phyloP scores from a whole-genome alignment of 2,888 invertebrate genomes.

The Andricus curvator region DNA sequence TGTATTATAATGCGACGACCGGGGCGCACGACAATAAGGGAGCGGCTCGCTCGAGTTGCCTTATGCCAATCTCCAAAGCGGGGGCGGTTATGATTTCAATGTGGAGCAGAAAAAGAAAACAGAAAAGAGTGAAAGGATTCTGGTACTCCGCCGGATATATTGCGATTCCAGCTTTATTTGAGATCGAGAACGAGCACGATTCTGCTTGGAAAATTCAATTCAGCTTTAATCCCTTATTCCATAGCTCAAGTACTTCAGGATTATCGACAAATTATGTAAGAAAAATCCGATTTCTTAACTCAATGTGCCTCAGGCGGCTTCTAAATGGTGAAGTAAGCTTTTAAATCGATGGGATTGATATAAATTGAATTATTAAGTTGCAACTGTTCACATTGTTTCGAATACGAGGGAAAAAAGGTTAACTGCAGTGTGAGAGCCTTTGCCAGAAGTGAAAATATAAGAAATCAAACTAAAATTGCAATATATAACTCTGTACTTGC shows the following conservation, averaged over 20 bases:
- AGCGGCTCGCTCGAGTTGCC: conserved; percentile 73
- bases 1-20: conserved; percentile 73
- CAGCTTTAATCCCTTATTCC: conserved; percentile 5
- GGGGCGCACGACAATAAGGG: conserved; percentile 70
- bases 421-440: no score
- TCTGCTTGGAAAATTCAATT: conserved; percentile 33
- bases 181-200: background rate
- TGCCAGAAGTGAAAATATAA: no score
- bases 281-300: background rate
- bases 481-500: no score
- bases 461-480: no score
- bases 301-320: background rate
- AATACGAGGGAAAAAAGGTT: no score
- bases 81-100: conserved; percentile 70
- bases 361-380: background rate
- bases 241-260: background rate
- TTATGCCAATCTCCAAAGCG: conserved; percentile 75
- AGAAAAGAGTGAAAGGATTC: conserved; percentile 40
- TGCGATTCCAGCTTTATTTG: background rate
- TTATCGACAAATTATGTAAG: background rate
- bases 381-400: no score
- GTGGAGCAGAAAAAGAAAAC: conserved; percentile 43
- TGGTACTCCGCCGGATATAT: conserved; percentile 29
- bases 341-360: background rate
- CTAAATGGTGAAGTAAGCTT: background rate